Base-by-base conservation (phyloP, 2,113 vertebrate species). In the Neodontobutis hainanensis region DNA sequence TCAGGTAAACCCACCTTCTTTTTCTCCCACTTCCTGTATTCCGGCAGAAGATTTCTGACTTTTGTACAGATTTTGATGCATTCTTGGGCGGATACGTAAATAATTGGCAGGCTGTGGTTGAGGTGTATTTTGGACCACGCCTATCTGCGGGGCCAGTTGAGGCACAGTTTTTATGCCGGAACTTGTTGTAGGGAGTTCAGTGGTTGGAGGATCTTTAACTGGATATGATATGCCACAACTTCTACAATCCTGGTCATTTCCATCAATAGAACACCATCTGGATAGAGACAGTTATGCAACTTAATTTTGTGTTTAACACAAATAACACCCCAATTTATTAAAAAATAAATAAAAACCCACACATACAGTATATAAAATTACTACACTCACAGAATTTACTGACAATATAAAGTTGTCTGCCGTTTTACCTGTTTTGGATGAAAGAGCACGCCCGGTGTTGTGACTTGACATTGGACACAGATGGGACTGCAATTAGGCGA, bases 251-350 rank as follows among this genome's bases (percentile, higher is more conserved):
- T 83, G 34, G 42, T 91, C 73, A n/a, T 78, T 76, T n/a, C 89
- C 88, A 6, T 90, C 91, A 3, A 77, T 66, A 2, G 91, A 92
- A 46, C 42, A 9, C 91, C 91, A 92, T 38, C 91, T 92, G 63
- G 14, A 73, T 12, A 44, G n/a, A n/a, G 15, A 38, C n/a, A n/a
- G n/a, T n/a, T n/a, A n/a, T n/a, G n/a, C n/a, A n/a, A n/a, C 1
- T 48, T 15, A 16, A 34, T 27, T 27, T 27, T 27, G 19, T 27
- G 19, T 27, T 27, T 27, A 27, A 27, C 19, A 27, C 19, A 27
- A 27, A 27, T 27, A 3, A 27, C 19, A 27, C 19, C 19, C 19
- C 19, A 27, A 27, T 27, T 27, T n/a, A n/a, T n/a, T n/a, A n/a
- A n/a, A n/a, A n/a, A n/a, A n/a, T n/a, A n/a, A n/a, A n/a, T n/a